Base-by-base conservation (phyloP, 2,797 vertebrate species). In the Otolemur crassicaudatus region DNA sequence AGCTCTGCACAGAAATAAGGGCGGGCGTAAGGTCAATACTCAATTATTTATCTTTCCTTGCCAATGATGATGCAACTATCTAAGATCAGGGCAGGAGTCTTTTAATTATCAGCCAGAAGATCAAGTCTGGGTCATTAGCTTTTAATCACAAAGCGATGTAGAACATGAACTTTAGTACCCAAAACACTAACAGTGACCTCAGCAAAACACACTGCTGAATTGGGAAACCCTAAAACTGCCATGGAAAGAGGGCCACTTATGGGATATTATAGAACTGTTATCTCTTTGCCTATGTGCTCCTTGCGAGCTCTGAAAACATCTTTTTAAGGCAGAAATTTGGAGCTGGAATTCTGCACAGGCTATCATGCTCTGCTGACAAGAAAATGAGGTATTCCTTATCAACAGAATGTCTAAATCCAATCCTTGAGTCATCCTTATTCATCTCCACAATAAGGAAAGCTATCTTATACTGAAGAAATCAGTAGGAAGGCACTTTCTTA, bases 361-460 rank as follows among this genome's bases (percentile, higher is more conserved):
- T 94, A 10, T 49, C 69, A 93, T 1, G 14, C 25, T 53, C 83
- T 65, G 69, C 0, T 97, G 94, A 97, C 91, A 97, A 76, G 94
- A 97, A 97, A 97, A 97, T 95, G 87, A 94, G 84, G 29, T 67
- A 73, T 73, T 96, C 53, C 49, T 94, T 81, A 80, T 43, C 43
- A 56, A 37, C 6, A 22, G 72, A 94, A 95, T 22, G 65, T 94
- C 94, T 85, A 93, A 93, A 95, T 87, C 79, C 77, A 82, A 94
- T 67, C 49, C 81, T 77, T 86, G 89, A 96, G 83, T 87, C 91
- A 96, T 49, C 46, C 40, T 92, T 5, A 1, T 43, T 87, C 94
- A 69, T 22, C 90, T 82, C 56, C 81, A 91, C 96, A 92, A 46
- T 16, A 90, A 93, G 49, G 56, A 40, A 94, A 95, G 79, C 63